Base-by-base conservation (phyloP, 2,888 invertebrate genomes). In the Syritta pipiens region DNA sequence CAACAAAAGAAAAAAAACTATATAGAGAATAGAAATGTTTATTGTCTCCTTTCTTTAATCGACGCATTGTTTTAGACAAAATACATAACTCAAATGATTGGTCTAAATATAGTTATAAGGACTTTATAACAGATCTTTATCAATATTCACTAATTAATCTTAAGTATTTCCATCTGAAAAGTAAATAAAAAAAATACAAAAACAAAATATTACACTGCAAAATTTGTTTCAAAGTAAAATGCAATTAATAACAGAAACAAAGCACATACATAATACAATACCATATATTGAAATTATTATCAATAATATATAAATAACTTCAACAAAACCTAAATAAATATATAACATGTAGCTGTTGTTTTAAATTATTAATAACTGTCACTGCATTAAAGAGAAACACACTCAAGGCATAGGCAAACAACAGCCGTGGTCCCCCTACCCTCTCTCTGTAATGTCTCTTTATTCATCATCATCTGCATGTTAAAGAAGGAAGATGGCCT, bases 281-380 rank as follows among this genome's bases (percentile, higher is more conserved):
- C 30, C 35, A 55, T 72, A 69, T 62, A 49, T 60, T 74, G 79
- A 67, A 71, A 77, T 65, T 63, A 77, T 72, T 79, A 72, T 49
- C 40, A 46, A 48, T 55, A 62, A 46, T 30, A 46, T 68, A 53
- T 28, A 37, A 48, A 35, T 14, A 57, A 53, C 12, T 53, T 68
- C 42, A 68, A 62, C 28, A 48, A 40, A 63, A 71, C 10, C 17
- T 51, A n/a, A 79, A 72, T 67, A 79, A 74, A 79, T 62, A 79
- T 79, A 49, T 67, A 79, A 60, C 49, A 74, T 59, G 79, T 79
- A 79, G 74, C 40, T 37, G 57, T 68, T 74, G 67, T 74, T 79
- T 79, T 57, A 28, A 17, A 9, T 9, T 71, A 71, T 51, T 59
- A 49, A 40, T 51, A 62, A 48, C 48, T 79, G 74, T 79, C 74